Percentiles rank a stretch among this genome's conserved stretches.
Conservation (phyloP, 2,797 vertebrate genomes). For the Platalea minor region DNA sequence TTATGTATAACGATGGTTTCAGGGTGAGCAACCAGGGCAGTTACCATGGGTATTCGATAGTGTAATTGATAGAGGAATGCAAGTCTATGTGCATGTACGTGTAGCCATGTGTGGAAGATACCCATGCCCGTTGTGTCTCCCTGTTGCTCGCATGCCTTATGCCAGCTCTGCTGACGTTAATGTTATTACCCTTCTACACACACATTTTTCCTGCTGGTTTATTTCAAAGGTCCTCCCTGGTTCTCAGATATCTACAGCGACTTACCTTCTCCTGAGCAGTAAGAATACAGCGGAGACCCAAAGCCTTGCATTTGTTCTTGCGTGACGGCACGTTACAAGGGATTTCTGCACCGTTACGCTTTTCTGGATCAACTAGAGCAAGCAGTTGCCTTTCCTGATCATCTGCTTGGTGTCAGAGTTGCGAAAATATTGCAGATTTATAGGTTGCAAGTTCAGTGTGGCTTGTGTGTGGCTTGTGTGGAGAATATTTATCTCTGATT, state of each 20-base stretch:
- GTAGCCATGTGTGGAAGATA: not conserved
- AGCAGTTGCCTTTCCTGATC: not conserved
- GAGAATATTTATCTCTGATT: not conserved
- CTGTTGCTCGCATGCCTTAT: fast-evolving
- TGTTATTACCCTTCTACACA: not conserved
- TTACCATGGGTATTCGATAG: fast-evolving
- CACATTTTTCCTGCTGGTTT: not conserved
- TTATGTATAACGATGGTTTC: not conserved
- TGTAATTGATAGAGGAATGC: not conserved
- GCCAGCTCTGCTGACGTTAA: not conserved
- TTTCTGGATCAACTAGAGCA: not conserved
- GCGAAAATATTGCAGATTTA: not conserved
- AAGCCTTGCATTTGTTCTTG: not conserved
- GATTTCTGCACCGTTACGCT: fast-evolving
- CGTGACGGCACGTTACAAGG: fast-evolving
- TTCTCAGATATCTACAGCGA: not conserved
- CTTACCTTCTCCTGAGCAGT: not conserved
- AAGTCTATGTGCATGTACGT: fast-evolving
- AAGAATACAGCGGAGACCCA: not conserved
- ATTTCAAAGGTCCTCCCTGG: not conserved
- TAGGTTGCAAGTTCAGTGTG: not conserved
- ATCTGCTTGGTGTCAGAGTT: not conserved
- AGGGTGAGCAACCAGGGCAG: not conserved
- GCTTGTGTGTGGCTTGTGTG: not conserved
- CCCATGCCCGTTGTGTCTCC: fast-evolving